Evolutionary conservation across 2,113 vertebrate genomes (phyloP), one percentile per base, ranked within the genome.

Genomic region (Pandion haliaetus): DNA sequence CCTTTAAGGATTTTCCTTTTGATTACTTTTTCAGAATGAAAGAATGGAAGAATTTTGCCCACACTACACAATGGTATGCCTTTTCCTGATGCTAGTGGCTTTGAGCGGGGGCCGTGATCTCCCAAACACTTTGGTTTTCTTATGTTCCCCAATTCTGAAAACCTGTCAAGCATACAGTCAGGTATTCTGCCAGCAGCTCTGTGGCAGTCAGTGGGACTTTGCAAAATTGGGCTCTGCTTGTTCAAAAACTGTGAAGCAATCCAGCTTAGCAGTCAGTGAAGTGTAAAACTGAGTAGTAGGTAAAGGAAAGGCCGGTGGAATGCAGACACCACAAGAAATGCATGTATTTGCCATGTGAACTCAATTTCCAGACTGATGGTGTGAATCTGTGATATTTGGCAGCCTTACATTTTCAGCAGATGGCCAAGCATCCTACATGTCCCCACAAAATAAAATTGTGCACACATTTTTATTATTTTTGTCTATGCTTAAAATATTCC

Each of bases 1-100:
- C 74, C 70, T 94, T 62, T 50, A 73, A 74, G 82, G 58, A 59
- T 65, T 77, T 89, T 44, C 28, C 38, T 78, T 86, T 67, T 73
- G 55, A 86, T 85, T 91, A 72, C 80, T 95, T 95, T 95, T 93
- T 96, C 78, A 94, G 89, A 92, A 77, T 89, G 28, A 32, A 88
- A 52, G 62, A 54, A n/a, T 47, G 70, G 54, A 88, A 76, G 23
- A 54, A 18, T 92, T 90, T 92, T 86, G 50, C 49, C 49, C 54
- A n/a, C 78, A 15, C 47, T 82, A 38, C 23, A 65, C 24, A 19
- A 23, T n/a, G 34, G 55, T 58, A 8, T 4, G 8, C 23, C 19
- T 66, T 81, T 85, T 90, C 50, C 63, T 67, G 40, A 47, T 80
- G 31, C 52, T 49, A 61, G 44, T 87, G 61, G 49, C 71, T 92